Evolutionary conservation across 37 sponge, comb jelly and placozoan genomes (phyloP), one percentile per base, ranked within the genome.

Genomic region (Lycopodina hypogea): DNA sequence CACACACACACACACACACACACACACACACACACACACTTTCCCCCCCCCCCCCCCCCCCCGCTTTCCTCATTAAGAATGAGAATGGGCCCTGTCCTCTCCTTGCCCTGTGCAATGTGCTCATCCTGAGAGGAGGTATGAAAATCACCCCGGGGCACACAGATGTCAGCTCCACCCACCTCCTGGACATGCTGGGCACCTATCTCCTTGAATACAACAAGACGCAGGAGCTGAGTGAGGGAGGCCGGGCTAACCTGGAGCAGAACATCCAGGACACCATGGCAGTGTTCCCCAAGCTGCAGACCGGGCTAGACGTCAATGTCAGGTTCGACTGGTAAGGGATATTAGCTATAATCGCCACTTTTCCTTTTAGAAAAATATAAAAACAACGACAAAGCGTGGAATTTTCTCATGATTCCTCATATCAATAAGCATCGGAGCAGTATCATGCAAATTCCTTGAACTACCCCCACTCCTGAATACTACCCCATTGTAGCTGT

Each of bases 261-360:
- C 91, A 87, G 84, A 91, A 88, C 58, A 74, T 90, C 45, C 82
- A 87, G 39, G 95, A 90, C 40, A 85, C 95, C 6, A 78, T 94
- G 65, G 36, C 89, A 23, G 68, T 85, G 35, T 88, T 91, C 65
- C 88, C 86, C 28, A 80, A 89, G 37, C 87, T 96, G 28, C 90
- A 91, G 50, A 96, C 97, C 26, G 97, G 97, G 19, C 68, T 96
- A 11, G 94, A 96, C 72, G 79, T 96, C 33, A 96, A 96, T 53
- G 97, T 96, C 59, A 88, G 82, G 42, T 91, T 94, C 50, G 70
- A 77, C 78, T 74, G 88, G 90, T 92, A 8, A 51, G 53, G 0
- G 8, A 7, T 11, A 65, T 30, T 17, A 60, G n/a, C n/a, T n/a
- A n/a, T n/a, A n/a, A n/a, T n/a, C n/a, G n/a, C n/a, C n/a, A n/a